Evolutionary conservation across 2,113 vertebrate species (phyloP).

Genomic region (Heptranchias perlo): DNA sequence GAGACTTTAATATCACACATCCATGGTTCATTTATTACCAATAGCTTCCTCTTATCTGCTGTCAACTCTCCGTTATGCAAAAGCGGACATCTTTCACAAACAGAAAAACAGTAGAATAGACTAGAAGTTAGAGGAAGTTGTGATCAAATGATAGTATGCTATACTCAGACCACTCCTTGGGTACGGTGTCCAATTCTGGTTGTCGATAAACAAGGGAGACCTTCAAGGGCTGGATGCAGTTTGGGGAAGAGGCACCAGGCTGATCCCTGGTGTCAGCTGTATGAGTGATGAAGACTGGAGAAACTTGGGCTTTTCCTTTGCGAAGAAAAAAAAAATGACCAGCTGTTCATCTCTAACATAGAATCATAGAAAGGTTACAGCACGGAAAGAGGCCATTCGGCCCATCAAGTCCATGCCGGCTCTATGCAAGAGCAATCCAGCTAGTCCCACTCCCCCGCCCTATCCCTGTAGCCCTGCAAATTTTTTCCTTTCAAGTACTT

Average conservation of each 20-base stretch:
- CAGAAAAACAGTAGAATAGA: not conserved
- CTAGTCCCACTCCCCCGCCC: too few species aligned
- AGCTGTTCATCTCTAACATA: not conserved
- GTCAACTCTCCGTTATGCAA: not conserved
- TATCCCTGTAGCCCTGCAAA: too few species aligned
- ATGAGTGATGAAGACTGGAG: too few species aligned
- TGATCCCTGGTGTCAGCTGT: too few species aligned
- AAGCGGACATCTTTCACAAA: not conserved
- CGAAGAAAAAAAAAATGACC: too few species aligned
- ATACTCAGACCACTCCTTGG: too few species aligned
- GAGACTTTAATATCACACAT: not conserved
- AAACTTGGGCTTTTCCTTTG: not conserved
- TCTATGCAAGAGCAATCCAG: too few species aligned
- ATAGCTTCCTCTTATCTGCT: not conserved
- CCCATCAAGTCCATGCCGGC: too few species aligned
- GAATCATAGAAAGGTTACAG: too few species aligned
- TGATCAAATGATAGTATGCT: not conserved
- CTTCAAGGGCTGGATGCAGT: not conserved
- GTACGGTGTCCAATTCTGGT: not conserved
- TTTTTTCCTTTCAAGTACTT: too few species aligned
- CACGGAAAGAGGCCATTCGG: too few species aligned
- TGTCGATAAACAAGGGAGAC: not conserved
- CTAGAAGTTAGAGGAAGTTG: not conserved
- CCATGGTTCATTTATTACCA: not conserved
- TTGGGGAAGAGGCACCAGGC: not conserved